A percentile compares a stretch with the other conserved stretches of the same genome.
Conservation (phyloP, 1,140 invertebrate genomes). For the Scaptomyza montana region DNA sequence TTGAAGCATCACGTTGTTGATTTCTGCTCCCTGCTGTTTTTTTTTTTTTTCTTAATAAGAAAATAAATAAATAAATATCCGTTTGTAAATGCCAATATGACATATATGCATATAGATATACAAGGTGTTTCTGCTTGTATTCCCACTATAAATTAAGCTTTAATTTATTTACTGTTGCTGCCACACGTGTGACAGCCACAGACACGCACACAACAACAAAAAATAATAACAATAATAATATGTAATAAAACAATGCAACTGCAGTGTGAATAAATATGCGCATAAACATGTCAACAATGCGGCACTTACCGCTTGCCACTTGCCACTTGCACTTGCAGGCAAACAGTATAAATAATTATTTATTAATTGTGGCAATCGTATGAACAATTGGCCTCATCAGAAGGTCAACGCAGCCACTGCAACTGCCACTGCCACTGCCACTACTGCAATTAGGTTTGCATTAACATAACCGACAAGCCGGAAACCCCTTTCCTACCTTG, state of each 20-base stretch:
- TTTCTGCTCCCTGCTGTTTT: conserved; percentile 42
- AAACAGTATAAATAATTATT: conserved; percentile 68
- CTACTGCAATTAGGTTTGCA: conserved; percentile 65
- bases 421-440: conserved; percentile 4
- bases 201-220: neutral
- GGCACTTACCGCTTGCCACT: conserved; percentile 58
- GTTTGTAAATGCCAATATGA: neutral
- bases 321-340: conserved; percentile 5
- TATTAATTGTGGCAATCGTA: conserved; percentile 71
- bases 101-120: conserved; percentile 22
- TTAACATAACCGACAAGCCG: conserved; percentile 69
- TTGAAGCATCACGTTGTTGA: conserved; percentile 53
- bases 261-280: conserved; percentile 68
- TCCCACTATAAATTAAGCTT: conserved; percentile 65
- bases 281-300: conserved; percentile 71
- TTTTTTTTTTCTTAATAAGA: conserved; percentile 29
- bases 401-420: neutral
- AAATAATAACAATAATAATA: conserved; percentile 30
- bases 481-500: conserved; percentile 35
- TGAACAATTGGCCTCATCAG: conserved; percentile 75
- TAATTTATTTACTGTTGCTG: conserved; percentile 70
- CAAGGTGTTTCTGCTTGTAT: conserved; percentile 27
- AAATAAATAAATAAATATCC: neutral
- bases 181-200: conserved; percentile 32
- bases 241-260: conserved; percentile 44